Conservation (phyloP, 2,113 vertebrate genomes). For the Tursiops truncatus region DNA sequence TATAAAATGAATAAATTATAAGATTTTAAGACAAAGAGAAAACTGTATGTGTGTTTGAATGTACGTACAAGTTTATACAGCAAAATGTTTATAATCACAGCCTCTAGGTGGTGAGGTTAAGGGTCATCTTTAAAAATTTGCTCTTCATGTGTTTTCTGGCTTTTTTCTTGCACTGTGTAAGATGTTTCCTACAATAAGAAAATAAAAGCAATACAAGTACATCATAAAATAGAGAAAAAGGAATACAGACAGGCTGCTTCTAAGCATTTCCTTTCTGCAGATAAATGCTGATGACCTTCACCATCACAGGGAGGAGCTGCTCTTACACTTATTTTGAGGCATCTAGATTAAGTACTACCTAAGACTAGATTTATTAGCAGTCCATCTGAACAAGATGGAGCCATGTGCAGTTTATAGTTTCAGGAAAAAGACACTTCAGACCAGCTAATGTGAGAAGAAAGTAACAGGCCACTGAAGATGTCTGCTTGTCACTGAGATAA, state of each 20-base stretch:
- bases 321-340: not conserved
- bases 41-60: not conserved
- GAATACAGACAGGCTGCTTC: not conserved
- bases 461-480: constrained; percentile 20
- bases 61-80: not conserved
- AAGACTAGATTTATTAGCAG: not conserved
- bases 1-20: not conserved
- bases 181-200: not conserved
- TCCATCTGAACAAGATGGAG: not conserved
- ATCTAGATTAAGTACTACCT: not conserved
- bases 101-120: not conserved
- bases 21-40: not conserved
- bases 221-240: not conserved
- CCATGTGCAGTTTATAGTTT: not conserved
- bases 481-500: constrained; percentile 57
- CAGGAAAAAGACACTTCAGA: constrained; percentile 11
- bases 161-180: not conserved
- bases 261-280: not conserved
- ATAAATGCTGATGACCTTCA: not conserved
- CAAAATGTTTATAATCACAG: not conserved
- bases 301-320: not conserved
- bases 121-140: not conserved
- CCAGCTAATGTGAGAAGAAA: constrained; percentile 40
- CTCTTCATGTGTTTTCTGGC: not conserved
- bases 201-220: not conserved